Evolutionary conservation across 2,113 vertebrate genomes (phyloP).

Genomic region (Psilopogon haemacephalus): DNA sequence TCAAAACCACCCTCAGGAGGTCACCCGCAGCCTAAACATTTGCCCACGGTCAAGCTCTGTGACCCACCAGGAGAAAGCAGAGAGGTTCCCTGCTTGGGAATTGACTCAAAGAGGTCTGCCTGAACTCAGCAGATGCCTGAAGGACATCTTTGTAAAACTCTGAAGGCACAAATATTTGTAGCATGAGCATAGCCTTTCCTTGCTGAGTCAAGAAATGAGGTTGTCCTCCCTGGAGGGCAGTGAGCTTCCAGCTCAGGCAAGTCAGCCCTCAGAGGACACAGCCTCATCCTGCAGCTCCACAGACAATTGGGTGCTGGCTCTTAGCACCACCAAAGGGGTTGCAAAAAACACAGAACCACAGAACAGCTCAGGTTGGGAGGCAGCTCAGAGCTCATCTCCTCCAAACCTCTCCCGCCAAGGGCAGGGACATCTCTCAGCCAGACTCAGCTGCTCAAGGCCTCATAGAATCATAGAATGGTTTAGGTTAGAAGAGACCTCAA

Average conservation of each 20-base stretch:
- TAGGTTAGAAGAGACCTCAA: too few species aligned
- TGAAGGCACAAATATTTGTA: background rate
- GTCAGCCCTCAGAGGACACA: background rate
- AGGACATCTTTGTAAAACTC: background rate
- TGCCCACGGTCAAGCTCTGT: background rate
- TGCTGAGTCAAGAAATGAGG: background rate
- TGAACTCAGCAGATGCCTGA: background rate
- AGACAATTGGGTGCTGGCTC: too few species aligned
- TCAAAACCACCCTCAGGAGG: background rate
- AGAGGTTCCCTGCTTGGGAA: background rate
- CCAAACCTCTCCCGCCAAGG: too few species aligned
- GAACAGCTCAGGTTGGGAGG: too few species aligned
- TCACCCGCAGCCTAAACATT: background rate
- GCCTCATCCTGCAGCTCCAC: too few species aligned
- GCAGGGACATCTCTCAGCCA: too few species aligned
- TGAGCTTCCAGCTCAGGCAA: background rate
- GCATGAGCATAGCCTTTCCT: background rate
- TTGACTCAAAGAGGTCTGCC: background rate
- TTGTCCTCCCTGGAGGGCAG: background rate
- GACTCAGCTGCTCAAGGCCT: too few species aligned
- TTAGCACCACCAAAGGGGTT: too few species aligned
- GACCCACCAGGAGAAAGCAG: background rate
- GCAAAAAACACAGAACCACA: too few species aligned
- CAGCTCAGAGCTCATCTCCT: too few species aligned
- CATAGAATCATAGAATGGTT: too few species aligned